Percentiles rank a stretch among this genome's conserved stretches.
These are phyloP conservation scores for Pachymerium ferrugineum DNA, from an alignment of 2,888 invertebrate species.

Conservation along the genomic window DNA sequence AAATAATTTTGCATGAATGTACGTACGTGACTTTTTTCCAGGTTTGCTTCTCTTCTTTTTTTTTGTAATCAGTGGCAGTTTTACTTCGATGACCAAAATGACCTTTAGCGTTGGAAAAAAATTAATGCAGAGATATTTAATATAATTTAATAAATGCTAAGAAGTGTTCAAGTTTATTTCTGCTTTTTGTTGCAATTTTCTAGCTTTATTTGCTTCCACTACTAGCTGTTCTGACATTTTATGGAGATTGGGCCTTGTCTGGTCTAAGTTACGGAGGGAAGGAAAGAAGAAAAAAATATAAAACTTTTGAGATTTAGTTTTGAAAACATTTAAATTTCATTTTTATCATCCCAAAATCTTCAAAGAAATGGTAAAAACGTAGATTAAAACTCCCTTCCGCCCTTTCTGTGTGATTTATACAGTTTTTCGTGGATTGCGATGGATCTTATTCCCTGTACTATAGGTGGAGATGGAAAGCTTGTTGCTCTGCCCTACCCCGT, in stretches of 20 bases:
- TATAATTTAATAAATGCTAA: too few species aligned
- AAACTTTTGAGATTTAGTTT: background rate
- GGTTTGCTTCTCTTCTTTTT: too few species aligned
- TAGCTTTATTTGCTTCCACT: background rate
- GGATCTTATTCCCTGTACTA: background rate
- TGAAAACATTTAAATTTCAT: too few species aligned
- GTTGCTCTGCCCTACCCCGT: background rate
- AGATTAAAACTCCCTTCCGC: too few species aligned
- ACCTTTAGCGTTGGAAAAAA: background rate
- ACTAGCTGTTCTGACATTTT: slow-evolving; percentile 7
- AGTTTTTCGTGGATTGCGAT: background rate
- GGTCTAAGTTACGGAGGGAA: background rate
- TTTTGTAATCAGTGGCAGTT: too few species aligned
- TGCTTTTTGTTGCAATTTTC: background rate
- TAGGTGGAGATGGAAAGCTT: background rate
- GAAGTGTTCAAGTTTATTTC: background rate
- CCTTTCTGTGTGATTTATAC: background rate
- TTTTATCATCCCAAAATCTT: too few species aligned
- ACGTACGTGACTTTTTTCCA: too few species aligned
- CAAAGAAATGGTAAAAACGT: too few species aligned
- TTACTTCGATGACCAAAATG: too few species aligned
- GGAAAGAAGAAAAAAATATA: background rate
- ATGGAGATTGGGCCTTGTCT: background rate
- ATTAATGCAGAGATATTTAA: background rate
- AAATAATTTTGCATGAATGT: too few species aligned